Conservation (phyloP, 2,888 invertebrate genomes). For the Cataglyphis albicans region DNA sequence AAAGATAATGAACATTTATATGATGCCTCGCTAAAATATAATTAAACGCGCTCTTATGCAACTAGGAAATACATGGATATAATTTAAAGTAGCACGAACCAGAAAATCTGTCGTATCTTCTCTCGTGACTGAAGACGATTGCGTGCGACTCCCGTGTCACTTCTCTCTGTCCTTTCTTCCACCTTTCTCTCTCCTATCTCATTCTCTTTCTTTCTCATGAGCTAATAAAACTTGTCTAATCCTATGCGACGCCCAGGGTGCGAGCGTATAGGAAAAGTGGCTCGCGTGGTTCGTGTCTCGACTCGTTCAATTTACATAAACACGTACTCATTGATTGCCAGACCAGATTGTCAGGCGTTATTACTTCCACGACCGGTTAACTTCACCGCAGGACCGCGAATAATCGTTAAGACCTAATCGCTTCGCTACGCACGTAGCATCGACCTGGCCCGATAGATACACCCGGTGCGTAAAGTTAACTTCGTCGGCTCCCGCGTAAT, state of each 20-base stretch:
- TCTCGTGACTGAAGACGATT: conserved; percentile 30
- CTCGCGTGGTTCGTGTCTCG: conserved; percentile 79
- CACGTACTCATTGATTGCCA: conserved; percentile 84
- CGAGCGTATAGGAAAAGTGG: conserved; percentile 72
- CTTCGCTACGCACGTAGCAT: conserved; percentile 64
- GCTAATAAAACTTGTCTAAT: conserved; percentile 72
- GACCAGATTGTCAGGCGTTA: conserved; percentile 80
- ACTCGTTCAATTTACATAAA: conserved; percentile 84
- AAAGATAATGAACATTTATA: neutral
- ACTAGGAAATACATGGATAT: neutral
- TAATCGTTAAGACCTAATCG: conserved; percentile 75
- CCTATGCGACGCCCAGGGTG: conserved; percentile 62
- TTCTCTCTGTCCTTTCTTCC: neutral
- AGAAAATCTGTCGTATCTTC: conserved; percentile 56
- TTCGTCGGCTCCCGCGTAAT: conserved; percentile 30
- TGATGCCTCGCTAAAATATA: neutral
- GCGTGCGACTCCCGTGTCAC: conserved; percentile 57
- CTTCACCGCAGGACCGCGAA: conserved; percentile 69
- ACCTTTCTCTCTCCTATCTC: neutral
- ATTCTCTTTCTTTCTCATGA: conserved; percentile 63
- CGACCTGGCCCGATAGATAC: conserved; percentile 57
- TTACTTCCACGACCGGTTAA: conserved; percentile 80
- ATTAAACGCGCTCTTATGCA: neutral
- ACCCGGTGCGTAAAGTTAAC: conserved; percentile 32
- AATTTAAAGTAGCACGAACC: conserved; percentile 6